phyloP scores from a whole-genome alignment of 2,113 vertebrate species.

The Neodontobutis hainanensis region DNA sequence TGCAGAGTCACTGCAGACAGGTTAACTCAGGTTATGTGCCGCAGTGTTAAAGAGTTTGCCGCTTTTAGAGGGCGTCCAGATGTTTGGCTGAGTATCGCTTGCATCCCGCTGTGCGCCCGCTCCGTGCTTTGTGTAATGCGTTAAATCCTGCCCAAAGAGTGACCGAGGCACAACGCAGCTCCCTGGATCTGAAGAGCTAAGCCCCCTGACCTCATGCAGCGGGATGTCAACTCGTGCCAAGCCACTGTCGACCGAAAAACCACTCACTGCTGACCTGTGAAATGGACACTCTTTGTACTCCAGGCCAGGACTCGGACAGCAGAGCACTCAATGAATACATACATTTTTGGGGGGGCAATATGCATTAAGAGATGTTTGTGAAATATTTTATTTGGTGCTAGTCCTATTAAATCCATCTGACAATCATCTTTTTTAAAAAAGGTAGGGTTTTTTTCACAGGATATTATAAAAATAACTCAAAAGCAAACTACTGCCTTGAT shows the following conservation, averaged over 20 bases:
- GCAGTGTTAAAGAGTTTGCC: neutral
- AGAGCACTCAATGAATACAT: conserved; percentile 7
- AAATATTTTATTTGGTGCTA: too few species aligned
- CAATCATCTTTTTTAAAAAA: too few species aligned
- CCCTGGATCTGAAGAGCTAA: conserved; percentile 48
- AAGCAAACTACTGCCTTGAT: too few species aligned
- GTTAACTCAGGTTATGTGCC: conserved; percentile 6
- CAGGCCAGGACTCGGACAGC: neutral
- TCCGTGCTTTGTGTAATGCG: conserved; percentile 45
- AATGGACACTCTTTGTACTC: conserved; percentile 1
- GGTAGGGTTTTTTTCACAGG: too few species aligned
- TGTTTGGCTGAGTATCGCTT: conserved; percentile 44
- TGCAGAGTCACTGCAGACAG: neutral
- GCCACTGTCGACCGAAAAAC: conserved; percentile 21
- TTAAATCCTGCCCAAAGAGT: conserved; percentile 59
- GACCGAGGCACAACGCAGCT: conserved; percentile 34
- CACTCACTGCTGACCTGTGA: conserved; percentile 20
- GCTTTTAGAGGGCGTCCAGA: conserved; percentile 49
- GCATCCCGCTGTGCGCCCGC: conserved; percentile 32
- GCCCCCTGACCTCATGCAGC: conserved; percentile 55
- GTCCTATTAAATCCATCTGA: too few species aligned
- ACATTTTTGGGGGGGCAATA: neutral
- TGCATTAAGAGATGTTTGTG: too few species aligned
- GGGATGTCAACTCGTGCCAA: conserved; percentile 52
- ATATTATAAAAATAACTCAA: too few species aligned